Percentiles rank a stretch among this genome's conserved stretches.
Conservation (phyloP, 2,797 vertebrate species). For the Sarcophilus harrisii region DNA sequence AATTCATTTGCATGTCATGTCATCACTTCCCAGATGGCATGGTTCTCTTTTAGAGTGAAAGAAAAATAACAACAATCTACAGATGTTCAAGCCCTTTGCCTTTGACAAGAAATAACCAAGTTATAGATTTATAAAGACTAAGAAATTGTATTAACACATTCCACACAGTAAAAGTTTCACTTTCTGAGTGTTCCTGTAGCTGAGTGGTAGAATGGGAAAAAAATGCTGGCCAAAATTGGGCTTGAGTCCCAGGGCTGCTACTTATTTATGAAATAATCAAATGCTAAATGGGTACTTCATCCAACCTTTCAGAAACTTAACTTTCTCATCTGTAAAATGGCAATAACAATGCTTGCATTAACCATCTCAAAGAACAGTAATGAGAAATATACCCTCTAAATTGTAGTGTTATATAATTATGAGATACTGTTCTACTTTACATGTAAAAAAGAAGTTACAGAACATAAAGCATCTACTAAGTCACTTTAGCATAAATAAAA, state of each 20-base stretch:
- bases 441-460: constrained; percentile 16
- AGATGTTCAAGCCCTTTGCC: neutral
- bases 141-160: neutral
- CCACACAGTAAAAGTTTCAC: neutral
- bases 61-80: too few relatives aligned
- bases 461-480: neutral
- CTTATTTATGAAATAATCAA: neutral
- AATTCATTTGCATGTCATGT: too few relatives aligned
- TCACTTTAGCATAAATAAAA: neutral
- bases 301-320: neutral
- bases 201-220: neutral
- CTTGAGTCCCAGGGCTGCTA: neutral
- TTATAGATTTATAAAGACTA: neutral
- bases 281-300: neutral
- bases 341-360: neutral
- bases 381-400: neutral
- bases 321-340: neutral
- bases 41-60: too few relatives aligned
- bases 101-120: neutral
- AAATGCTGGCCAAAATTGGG: neutral
- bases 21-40: too few relatives aligned
- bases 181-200: neutral
- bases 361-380: neutral
- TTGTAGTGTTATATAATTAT: neutral
- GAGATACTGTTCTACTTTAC: constrained; percentile 1